Percentiles rank a stretch among this genome's conserved stretches.
phyloP scores from a whole-genome alignment of 2,797 vertebrate genomes.

The Tapirus indicus region DNA sequence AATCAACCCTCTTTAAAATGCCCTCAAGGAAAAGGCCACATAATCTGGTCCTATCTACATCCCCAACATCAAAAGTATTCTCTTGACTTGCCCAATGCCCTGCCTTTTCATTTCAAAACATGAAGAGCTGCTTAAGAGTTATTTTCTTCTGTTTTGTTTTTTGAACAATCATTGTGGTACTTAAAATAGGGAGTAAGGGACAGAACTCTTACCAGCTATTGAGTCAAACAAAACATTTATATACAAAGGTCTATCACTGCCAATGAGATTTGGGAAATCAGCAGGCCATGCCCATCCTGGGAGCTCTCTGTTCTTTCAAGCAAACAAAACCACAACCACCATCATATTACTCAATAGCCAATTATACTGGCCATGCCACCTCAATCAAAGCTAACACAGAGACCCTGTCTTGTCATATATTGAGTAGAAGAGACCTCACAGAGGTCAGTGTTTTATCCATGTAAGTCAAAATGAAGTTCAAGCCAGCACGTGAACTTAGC shows the following conservation, averaged over 20 bases:
- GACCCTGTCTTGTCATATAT: not conserved
- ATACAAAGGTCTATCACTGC: not conserved
- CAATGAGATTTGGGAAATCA: not conserved
- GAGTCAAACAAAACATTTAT: slow-evolving; percentile 44
- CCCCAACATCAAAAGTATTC: slow-evolving; percentile 23
- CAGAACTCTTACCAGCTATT: not conserved
- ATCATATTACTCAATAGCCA: not conserved
- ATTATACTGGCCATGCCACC: not conserved
- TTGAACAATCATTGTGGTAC: not conserved
- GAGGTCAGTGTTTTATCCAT: not conserved
- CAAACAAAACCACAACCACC: slow-evolving; percentile 42
- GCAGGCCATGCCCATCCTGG: not conserved
- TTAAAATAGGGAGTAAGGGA: not conserved
- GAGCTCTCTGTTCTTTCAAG: slow-evolving; percentile 44
- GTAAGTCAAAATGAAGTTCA: slow-evolving; percentile 1
- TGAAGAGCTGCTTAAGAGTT: not conserved
- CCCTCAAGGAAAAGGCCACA: not conserved
- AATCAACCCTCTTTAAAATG: slow-evolving; percentile 6
- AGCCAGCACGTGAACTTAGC: not conserved
- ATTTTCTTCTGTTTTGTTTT: not conserved
- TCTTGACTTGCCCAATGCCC: not conserved
- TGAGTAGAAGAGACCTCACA: not conserved
- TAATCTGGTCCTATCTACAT: not conserved
- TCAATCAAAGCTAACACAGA: slow-evolving; percentile 9
- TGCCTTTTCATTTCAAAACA: slow-evolving; percentile 50